Conservation (phyloP, 2,113 vertebrate genomes). For the Petaurus breviceps region DNA sequence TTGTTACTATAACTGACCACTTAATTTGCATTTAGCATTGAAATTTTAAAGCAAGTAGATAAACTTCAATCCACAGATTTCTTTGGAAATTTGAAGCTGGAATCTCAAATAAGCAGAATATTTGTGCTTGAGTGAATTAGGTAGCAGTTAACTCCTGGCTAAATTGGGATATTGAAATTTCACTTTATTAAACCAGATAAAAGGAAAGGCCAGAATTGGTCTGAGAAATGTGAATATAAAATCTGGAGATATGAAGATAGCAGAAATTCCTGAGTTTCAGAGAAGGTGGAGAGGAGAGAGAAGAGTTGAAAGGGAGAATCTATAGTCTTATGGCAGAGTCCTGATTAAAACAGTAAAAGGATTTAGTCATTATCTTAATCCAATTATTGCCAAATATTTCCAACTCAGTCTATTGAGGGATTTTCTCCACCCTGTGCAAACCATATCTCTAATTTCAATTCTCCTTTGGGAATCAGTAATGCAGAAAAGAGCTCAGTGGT, state of each 20-base stretch:
- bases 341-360: rapidly evolving
- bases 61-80: not conserved
- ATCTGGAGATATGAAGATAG: not conserved
- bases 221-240: not conserved
- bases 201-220: not conserved
- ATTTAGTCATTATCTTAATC: rapidly evolving
- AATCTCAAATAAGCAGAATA: too few species aligned
- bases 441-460: not conserved
- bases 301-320: not conserved
- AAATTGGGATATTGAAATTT: not conserved
- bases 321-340: not conserved
- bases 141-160: not conserved
- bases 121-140: not conserved
- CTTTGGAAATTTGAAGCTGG: too few species aligned
- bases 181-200: too few species aligned
- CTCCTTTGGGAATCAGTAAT: not conserved
- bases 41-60: not conserved
- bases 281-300: too few species aligned
- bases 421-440: not conserved
- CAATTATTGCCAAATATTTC: not conserved
- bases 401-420: not conserved
- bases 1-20: not conserved
- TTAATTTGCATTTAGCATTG: not conserved
- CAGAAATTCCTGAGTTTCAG: not conserved
- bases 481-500: too few species aligned